phyloP scores from a whole-genome alignment of 2,888 invertebrate genomes.

The Stomorhina lunata region DNA sequence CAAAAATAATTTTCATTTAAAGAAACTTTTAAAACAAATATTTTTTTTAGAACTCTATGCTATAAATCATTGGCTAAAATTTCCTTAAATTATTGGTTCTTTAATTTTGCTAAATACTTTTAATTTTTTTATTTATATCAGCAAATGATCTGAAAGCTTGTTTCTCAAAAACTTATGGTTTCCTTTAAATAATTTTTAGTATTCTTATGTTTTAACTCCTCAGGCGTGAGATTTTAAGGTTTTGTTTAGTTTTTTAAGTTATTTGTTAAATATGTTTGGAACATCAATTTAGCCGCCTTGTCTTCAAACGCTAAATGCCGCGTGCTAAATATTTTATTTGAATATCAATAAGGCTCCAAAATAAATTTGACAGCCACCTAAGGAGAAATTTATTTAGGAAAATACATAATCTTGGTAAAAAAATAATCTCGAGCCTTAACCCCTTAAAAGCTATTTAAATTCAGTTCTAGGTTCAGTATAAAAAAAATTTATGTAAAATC shows the following conservation, averaged over 20 bases:
- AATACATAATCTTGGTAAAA: not conserved
- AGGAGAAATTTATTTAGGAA: conserved; percentile 32
- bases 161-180: conserved; percentile 14
- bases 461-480: too few species aligned
- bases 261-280: conserved; percentile 30
- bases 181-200: conserved; percentile 1
- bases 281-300: conserved; percentile 44
- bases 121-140: not conserved
- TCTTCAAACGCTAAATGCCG: conserved; percentile 60
- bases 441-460: not conserved
- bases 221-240: conserved; percentile 69
- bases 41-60: not conserved
- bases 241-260: conserved; percentile 44
- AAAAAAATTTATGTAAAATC: too few species aligned
- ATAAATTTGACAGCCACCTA: conserved; percentile 51
- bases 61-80: conserved; percentile 63
- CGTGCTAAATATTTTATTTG: conserved; percentile 71
- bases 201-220: conserved; percentile 73
- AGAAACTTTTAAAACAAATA: not conserved
- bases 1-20: not conserved
- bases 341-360: conserved; percentile 74
- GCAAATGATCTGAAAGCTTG: conserved; percentile 9
- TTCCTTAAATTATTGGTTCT: conserved; percentile 74
- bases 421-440: conserved; percentile 36
- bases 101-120: conserved; percentile 63